A percentile compares a stretch with the other conserved stretches of the same genome.
These are phyloP conservation scores for Nestor notabilis DNA, from an alignment of 2,113 vertebrate species.

Conservation along the genomic window DNA sequence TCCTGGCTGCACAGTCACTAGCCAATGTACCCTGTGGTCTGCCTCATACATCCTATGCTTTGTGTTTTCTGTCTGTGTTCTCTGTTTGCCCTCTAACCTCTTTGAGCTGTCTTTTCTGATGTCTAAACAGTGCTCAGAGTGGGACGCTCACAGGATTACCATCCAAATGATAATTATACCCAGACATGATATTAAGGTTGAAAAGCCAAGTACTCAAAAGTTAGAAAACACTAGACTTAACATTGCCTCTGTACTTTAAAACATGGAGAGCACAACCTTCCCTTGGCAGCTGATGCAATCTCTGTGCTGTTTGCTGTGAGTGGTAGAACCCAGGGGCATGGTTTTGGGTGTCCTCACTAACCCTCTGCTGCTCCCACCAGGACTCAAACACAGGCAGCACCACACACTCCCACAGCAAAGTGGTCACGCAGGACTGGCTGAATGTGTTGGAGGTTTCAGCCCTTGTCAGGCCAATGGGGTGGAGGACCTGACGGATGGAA, in stretches of 20 bases:
- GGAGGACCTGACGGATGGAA: not conserved
- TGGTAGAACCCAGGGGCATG: not conserved
- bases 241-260: not conserved
- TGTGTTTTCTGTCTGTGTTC: not conserved
- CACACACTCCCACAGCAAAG: rapidly evolving
- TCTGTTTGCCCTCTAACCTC: not conserved
- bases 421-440: not conserved
- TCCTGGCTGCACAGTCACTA: no score
- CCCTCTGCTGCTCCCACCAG: not conserved
- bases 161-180: not conserved
- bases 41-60: not conserved
- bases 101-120: not conserved
- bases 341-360: not conserved
- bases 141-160: not conserved
- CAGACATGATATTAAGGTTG: not conserved
- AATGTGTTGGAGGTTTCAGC: rapidly evolving
- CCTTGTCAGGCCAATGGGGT: not conserved
- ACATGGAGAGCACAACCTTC: not conserved
- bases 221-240: not conserved
- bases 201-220: not conserved
- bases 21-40: not conserved
- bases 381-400: not conserved
- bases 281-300: not conserved
- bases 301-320: not conserved
- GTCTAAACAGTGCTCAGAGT: not conserved